phyloP scores from a whole-genome alignment of 2,888 invertebrate species.

The Acleris holmiana region DNA sequence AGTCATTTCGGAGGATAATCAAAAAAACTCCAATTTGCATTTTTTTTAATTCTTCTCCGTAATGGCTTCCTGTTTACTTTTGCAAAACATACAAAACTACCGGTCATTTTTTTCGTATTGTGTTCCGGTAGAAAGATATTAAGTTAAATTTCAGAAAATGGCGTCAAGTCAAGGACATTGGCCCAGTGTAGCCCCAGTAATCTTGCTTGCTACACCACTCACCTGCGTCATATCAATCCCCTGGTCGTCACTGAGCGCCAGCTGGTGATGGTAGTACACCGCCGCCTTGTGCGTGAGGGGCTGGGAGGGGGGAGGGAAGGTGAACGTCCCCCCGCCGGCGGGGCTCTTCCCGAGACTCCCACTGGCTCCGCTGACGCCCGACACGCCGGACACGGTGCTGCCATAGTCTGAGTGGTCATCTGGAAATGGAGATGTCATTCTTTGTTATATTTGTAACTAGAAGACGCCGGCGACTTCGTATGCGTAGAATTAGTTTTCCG shows the following conservation, averaged over 20 bases:
- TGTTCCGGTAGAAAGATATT: too few species aligned
- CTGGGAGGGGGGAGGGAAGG: slow-evolving; percentile 89
- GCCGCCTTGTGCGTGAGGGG: slow-evolving; percentile 90
- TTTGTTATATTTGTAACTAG: background rate
- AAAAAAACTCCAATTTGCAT: too few species aligned
- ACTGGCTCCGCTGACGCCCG: slow-evolving; percentile 81
- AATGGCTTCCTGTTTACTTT: too few species aligned
- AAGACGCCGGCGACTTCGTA: too few species aligned
- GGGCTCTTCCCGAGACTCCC: slow-evolving; percentile 87
- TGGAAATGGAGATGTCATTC: slow-evolving; percentile 56
- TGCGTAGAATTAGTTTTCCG: too few species aligned
- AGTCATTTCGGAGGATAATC: too few species aligned
- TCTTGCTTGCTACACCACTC: background rate
- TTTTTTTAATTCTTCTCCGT: too few species aligned
- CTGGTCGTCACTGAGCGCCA: slow-evolving; percentile 93
- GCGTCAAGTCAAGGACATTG: too few species aligned
- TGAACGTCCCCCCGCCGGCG: slow-evolving; percentile 87
- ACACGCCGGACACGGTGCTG: slow-evolving; percentile 85
- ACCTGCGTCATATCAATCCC: slow-evolving; percentile 95
- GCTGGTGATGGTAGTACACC: slow-evolving; percentile 92
- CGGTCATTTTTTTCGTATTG: too few species aligned
- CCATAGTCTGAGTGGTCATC: slow-evolving; percentile 89
- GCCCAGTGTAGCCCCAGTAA: too few species aligned
- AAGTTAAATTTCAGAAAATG: too few species aligned
- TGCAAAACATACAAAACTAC: too few species aligned